phyloP scores from a whole-genome alignment of 2,797 vertebrate genomes.

The Melanogrammus aeglefinus region DNA sequence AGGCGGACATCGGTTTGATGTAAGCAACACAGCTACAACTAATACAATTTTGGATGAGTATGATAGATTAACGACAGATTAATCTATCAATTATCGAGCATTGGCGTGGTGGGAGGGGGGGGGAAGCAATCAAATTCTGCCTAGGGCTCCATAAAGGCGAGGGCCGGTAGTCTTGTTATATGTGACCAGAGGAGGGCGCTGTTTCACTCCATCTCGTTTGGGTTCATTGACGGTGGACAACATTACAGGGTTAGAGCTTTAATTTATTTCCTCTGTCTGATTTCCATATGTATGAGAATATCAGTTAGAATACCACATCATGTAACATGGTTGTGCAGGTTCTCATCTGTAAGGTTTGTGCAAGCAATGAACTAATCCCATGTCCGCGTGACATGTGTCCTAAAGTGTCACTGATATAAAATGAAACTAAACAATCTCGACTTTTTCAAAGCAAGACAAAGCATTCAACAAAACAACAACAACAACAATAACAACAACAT shows the following conservation, averaged over 20 bases:
- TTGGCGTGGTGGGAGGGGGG: too few relatives aligned
- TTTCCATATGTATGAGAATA: neutral
- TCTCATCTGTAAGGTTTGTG: neutral
- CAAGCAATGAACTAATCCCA: neutral
- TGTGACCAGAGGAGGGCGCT: neutral
- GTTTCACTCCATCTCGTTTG: neutral
- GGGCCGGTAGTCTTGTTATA: neutral
- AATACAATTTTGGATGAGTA: too few relatives aligned
- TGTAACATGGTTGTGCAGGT: neutral
- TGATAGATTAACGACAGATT: too few relatives aligned
- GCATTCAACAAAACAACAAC: slow-evolving; percentile 24
- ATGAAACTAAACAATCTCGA: slow-evolving; percentile 3
- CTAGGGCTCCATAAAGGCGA: too few relatives aligned
- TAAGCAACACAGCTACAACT: too few relatives aligned
- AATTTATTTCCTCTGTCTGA: neutral
- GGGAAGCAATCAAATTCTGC: too few relatives aligned
- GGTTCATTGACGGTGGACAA: neutral
- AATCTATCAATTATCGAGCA: too few relatives aligned
- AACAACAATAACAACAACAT: neutral
- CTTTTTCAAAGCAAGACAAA: slow-evolving; percentile 45
- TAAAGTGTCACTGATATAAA: slow-evolving; percentile 7
- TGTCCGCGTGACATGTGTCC: neutral
- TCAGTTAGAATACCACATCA: neutral
- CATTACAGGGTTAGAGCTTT: neutral
- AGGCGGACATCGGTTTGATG: too few relatives aligned